A percentile compares a stretch with the other conserved stretches of the same genome.
Evolutionary conservation across 1,140 invertebrate species (phyloP).

Genomic region (Thaumatotibia leucotreta): DNA sequence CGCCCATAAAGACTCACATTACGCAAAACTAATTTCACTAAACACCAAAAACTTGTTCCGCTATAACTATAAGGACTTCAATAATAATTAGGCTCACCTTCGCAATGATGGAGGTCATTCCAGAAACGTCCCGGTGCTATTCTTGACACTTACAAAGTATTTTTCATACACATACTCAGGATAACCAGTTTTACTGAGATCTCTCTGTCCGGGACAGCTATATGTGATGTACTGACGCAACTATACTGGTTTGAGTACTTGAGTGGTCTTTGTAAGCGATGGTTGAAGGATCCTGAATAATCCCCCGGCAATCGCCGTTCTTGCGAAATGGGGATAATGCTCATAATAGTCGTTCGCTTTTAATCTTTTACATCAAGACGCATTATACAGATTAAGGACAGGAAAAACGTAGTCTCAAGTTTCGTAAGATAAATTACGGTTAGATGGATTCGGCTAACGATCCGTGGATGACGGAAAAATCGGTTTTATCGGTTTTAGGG

Average conservation of each 20-base stretch:
- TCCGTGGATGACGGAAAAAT: not conserved
- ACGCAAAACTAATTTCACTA: not conserved
- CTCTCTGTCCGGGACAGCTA: not conserved
- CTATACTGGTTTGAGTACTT: not conserved
- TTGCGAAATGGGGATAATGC: not conserved
- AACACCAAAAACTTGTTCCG: not conserved
- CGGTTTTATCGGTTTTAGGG: not conserved
- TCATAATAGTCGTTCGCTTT: not conserved
- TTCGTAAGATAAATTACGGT: not conserved
- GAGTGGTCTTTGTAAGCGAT: not conserved
- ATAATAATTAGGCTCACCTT: not conserved
- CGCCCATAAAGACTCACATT: not conserved
- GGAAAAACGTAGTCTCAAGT: not conserved
- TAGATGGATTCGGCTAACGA: not conserved
- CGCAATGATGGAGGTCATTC: not conserved
- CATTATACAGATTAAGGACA: not conserved
- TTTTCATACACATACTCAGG: not conserved
- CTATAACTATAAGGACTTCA: not conserved
- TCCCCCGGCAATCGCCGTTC: not conserved
- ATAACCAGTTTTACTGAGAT: not conserved
- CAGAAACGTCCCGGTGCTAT: not conserved
- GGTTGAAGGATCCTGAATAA: not conserved
- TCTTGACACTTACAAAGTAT: not conserved
- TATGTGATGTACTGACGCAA: not conserved
- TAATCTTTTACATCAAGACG: not conserved